phyloP scores from a whole-genome alignment of 2,797 vertebrate species.

The Hydrocynus forskahlii region DNA sequence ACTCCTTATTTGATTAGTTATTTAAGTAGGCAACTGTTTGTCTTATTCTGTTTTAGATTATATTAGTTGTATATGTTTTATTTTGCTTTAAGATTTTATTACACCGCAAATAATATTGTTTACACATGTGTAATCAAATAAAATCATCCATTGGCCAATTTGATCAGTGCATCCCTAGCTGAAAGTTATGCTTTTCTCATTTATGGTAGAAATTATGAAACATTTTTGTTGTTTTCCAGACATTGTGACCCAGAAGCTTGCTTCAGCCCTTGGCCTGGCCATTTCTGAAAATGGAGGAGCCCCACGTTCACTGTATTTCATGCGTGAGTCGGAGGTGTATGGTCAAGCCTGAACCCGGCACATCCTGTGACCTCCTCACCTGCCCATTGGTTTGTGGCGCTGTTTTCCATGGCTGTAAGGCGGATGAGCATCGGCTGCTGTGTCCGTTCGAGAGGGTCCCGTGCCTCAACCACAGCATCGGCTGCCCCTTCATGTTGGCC shows the following conservation, averaged over 20 bases:
- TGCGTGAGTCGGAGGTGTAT: conserved; percentile 92
- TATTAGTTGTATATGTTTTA: no score
- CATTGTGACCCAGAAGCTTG: conserved; percentile 14
- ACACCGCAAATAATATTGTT: no score
- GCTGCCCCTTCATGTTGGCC: conserved; percentile 87
- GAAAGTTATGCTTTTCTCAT: neutral
- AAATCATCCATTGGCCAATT: no score
- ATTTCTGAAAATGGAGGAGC: conserved; percentile 54
- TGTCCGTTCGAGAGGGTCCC: conserved; percentile 91
- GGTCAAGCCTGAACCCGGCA: conserved; percentile 83
- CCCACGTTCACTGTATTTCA: conserved; percentile 89
- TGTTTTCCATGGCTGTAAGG: conserved; percentile 94
- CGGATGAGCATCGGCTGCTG: conserved; percentile 88
- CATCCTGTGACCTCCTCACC: conserved; percentile 87
- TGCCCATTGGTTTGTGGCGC: conserved; percentile 92
- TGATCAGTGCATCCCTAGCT: no score
- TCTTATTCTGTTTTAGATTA: no score
- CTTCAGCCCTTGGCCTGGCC: neutral
- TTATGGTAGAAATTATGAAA: no score
- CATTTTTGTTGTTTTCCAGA: conserved; percentile 34
- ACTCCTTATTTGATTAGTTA: no score
- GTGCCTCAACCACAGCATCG: conserved; percentile 92
- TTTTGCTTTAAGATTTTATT: no score
- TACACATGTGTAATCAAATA: no score
- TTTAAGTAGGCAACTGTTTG: no score